Conservation (phyloP, 30 jellyfish, hydroid and myxozoan genomes). For the Aurelia coerulea region DNA sequence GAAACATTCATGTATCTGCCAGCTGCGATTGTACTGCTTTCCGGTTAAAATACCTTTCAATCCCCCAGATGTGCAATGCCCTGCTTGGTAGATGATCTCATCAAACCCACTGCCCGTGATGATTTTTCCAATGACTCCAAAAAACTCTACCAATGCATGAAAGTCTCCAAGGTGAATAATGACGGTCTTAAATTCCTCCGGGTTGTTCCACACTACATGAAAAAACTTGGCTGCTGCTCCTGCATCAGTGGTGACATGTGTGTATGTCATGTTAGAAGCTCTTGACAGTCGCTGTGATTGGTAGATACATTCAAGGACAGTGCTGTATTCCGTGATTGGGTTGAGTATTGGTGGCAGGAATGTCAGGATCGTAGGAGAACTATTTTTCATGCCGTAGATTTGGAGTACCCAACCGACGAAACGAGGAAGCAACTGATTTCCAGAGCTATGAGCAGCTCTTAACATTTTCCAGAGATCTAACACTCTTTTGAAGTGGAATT, state of each 20-base stretch:
- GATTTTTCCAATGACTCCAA: constrained; percentile 32
- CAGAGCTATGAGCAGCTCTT: constrained; percentile 22
- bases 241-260: constrained; percentile 20
- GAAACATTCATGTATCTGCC: constrained; percentile 40
- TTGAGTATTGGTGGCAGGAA: constrained; percentile 1
- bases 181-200: constrained; percentile 28
- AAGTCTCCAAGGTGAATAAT: constrained; percentile 33
- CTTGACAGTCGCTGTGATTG: constrained; percentile 6
- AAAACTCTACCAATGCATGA: constrained; percentile 46
- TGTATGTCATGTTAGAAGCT: constrained; percentile 5
- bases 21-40: constrained; percentile 46
- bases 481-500: not conserved
- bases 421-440: constrained; percentile 6
- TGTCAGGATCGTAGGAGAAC: constrained; percentile 6
- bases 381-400: constrained; percentile 12
- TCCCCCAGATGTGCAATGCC: constrained; percentile 50
- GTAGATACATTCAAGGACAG: constrained; percentile 4
- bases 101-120: constrained; percentile 42
- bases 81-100: constrained; percentile 37
- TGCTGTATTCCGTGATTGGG: constrained; percentile 19
- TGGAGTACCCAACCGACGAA: constrained; percentile 42
- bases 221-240: constrained; percentile 45
- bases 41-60: constrained; percentile 45
- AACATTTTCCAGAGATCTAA: constrained; percentile 5
- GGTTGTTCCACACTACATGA: constrained; percentile 44